phyloP scores from a whole-genome alignment of 1,140 invertebrate genomes.

The Pogonomyrmex californicus region DNA sequence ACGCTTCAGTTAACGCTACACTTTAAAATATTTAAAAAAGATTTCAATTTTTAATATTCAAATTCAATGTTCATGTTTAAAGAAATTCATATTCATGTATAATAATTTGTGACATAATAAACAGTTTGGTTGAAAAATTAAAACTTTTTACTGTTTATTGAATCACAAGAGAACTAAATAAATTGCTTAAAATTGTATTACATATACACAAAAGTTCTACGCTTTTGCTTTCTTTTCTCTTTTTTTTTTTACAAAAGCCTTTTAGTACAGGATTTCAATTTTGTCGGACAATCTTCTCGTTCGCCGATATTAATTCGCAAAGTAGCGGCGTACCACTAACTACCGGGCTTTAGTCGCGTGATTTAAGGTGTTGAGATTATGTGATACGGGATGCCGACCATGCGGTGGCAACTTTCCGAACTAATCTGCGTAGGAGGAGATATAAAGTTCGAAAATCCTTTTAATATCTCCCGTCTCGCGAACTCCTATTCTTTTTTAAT shows the following conservation, averaged over 20 bases:
- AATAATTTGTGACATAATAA: background rate
- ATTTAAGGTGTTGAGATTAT: conserved; percentile 62
- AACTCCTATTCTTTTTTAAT: conserved; percentile 6
- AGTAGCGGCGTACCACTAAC: conserved; percentile 53
- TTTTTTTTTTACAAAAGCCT: background rate
- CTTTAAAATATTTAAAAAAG: background rate
- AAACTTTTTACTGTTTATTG: background rate
- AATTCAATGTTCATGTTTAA: background rate
- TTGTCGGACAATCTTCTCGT: conserved; percentile 28
- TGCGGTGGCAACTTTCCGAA: conserved; percentile 33
- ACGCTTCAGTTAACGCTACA: background rate
- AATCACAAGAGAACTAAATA: background rate
- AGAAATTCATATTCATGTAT: background rate
- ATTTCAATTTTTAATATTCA: conserved; percentile 5
- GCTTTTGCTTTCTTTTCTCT: background rate
- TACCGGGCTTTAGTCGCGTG: conserved; percentile 26
- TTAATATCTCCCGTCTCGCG: conserved; percentile 13
- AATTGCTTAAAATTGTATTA: too few species aligned
- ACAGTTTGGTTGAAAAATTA: background rate
- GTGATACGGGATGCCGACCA: conserved; percentile 32
- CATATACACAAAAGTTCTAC: background rate
- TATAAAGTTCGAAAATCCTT: conserved; percentile 49
- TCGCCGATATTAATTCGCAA: conserved; percentile 57
- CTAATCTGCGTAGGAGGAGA: conserved; percentile 45
- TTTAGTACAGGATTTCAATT: conserved; percentile 27